Percentiles rank a stretch among this genome's conserved stretches.
These are phyloP conservation scores for Acheta domesticus DNA, from an alignment of 2,888 invertebrate species.

Conservation along the genomic window DNA sequence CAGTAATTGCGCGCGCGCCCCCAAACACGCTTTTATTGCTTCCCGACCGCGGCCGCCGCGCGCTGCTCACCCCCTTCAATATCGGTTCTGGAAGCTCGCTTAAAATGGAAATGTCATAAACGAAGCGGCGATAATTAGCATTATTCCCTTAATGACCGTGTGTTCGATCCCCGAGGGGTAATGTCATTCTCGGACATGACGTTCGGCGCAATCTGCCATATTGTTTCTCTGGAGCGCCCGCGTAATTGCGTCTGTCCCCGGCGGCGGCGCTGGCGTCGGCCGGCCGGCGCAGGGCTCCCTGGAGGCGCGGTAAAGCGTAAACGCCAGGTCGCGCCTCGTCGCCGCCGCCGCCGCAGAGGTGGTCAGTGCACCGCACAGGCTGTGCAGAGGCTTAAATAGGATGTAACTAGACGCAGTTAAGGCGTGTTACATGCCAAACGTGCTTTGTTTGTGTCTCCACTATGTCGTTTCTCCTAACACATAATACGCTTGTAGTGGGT, in stretches of 20 bases:
- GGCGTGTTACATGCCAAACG: background rate
- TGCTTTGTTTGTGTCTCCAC: too few species aligned
- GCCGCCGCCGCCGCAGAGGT: background rate
- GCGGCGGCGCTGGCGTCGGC: background rate
- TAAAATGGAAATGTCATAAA: slow-evolving; percentile 18
- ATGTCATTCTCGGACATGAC: background rate
- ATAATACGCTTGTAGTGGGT: too few species aligned
- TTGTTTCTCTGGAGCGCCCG: background rate
- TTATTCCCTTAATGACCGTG: slow-evolving; percentile 18
- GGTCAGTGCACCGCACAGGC: background rate
- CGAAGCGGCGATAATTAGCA: slow-evolving; percentile 9
- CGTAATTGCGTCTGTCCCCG: background rate
- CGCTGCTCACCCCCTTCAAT: background rate
- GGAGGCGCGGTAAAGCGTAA: background rate
- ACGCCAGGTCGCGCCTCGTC: background rate
- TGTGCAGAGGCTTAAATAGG: background rate
- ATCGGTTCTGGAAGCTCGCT: slow-evolving; percentile 5
- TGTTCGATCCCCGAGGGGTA: slow-evolving; percentile 18
- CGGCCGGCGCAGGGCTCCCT: background rate
- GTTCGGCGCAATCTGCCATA: slow-evolving; percentile 1
- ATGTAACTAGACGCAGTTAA: background rate
- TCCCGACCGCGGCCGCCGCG: background rate
- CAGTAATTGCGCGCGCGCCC: background rate
- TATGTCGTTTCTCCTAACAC: too few species aligned
- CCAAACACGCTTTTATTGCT: background rate